Base-by-base conservation (phyloP, 2,113 vertebrate species). In the Gobio gobio region DNA sequence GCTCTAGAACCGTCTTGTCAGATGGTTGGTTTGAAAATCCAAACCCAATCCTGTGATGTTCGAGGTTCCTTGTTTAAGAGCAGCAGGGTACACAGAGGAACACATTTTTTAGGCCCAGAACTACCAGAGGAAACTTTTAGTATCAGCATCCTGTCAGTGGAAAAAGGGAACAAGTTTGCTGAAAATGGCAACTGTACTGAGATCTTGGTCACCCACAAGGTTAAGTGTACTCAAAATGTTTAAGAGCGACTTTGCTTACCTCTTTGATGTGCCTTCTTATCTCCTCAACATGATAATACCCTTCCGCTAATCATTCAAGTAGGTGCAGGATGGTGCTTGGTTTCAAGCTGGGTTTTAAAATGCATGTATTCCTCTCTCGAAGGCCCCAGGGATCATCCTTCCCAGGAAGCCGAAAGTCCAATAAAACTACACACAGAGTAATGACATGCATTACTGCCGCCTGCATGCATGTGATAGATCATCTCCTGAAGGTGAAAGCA, bases 391-490 rank as follows among this genome's bases (percentile, higher is more conserved):
- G 87, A 77, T 87, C 64, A 45, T 85, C 64, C 74, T 82, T 82
- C 76, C 72, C 20, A 54, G 82, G 78, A 36, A 78, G 58, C 76
- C 49, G 16, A 83, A 83, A 66, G 85, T 82, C 84, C 89, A 89
- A 91, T 92, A 90, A 90, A 91, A 88, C 86, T 87, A 85, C 83
- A 68, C 84, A 66, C 75, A 66, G 87, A 47, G 40, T 91, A 92
- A 92, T 92, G 90, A 91, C 91, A 91, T 90, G 90, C 92, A 92
- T 91, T 90, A 86, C 78, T 88, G 86, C 89, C 1, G 49, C 83
- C 80, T 74, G 84, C 83, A 81, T 90, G 85, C 85, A 81, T 87
- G 64, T 58, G 22, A 78, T 77, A 83, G 82, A 91, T 91, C 89
- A 83, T 85, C 59, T 81, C 77, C 83, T 86, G 84, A 89, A 89